Conservation (phyloP, 2,113 vertebrate species). For the Ptyas mucosa region DNA sequence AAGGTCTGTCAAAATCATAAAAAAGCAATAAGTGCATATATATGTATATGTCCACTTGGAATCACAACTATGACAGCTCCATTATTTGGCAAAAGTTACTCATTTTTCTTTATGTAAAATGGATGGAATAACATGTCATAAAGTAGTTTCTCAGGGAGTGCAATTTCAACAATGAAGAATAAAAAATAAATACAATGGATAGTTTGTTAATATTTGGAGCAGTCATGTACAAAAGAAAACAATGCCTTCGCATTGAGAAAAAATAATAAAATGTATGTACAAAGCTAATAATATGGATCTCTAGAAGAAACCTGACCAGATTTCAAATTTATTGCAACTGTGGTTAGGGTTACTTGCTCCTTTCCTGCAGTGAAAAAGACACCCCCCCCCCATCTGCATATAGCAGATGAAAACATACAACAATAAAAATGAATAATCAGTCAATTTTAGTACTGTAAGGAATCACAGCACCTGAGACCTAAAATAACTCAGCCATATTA, state of each 20-base stretch:
- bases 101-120: conserved; percentile 2
- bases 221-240: background rate
- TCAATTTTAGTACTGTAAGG: background rate
- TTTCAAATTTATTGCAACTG: conserved; percentile 3
- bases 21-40: background rate
- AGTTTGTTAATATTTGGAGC: background rate
- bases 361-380: background rate
- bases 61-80: background rate
- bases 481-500: background rate
- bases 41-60: conserved; percentile 9
- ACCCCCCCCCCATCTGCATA: background rate
- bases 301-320: background rate
- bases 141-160: background rate
- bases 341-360: background rate
- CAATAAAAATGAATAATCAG: background rate
- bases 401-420: background rate
- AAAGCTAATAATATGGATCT: background rate
- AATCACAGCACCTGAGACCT: background rate
- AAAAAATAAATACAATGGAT: background rate
- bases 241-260: background rate
- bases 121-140: background rate
- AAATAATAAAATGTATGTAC: background rate
- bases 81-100: conserved; percentile 3
- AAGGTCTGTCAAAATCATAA: background rate
- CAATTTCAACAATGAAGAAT: background rate